These are phyloP conservation scores for Dicycla oo DNA, from an alignment of 2,888 invertebrate genomes.

Conservation along the genomic window DNA sequence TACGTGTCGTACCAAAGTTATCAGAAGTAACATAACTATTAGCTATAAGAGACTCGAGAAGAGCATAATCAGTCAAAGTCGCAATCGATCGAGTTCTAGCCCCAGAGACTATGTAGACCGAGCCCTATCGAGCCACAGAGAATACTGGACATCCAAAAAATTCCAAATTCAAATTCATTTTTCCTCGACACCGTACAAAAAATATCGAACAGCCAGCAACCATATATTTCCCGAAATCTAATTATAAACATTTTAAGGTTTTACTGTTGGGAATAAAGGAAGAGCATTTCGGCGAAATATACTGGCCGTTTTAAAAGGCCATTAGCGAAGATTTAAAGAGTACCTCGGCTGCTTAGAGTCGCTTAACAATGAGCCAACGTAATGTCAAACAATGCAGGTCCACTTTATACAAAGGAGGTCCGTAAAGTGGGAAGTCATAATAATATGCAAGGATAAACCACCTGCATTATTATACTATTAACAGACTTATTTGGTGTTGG, in stretches of 20 bases:
- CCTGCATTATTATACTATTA: constrained; percentile 58
- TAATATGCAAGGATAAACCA: constrained; percentile 63
- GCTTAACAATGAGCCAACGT: constrained; percentile 81
- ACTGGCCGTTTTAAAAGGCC: constrained; percentile 85
- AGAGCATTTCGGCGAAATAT: constrained; percentile 78
- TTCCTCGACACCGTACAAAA: constrained; percentile 24
- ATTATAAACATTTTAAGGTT: constrained; percentile 79
- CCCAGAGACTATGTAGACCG: too few species aligned
- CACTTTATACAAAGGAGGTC: constrained; percentile 71
- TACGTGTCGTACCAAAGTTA: not conserved
- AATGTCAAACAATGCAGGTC: constrained; percentile 80
- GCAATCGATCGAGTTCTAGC: not conserved
- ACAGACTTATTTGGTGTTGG: constrained; percentile 29
- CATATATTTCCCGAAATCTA: constrained; percentile 70
- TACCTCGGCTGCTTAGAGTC: constrained; percentile 81
- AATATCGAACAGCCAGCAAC: constrained; percentile 49
- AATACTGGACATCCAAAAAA: not conserved
- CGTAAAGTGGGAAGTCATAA: constrained; percentile 68
- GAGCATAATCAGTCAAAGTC: too few species aligned
- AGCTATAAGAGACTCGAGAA: not conserved
- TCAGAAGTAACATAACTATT: not conserved
- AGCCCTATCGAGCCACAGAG: not conserved
- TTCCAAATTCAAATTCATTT: not conserved
- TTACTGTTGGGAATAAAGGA: constrained; percentile 72
- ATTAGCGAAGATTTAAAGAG: constrained; percentile 87